Conservation (phyloP, 2,888 invertebrate species). For the Conomelus anceps region DNA sequence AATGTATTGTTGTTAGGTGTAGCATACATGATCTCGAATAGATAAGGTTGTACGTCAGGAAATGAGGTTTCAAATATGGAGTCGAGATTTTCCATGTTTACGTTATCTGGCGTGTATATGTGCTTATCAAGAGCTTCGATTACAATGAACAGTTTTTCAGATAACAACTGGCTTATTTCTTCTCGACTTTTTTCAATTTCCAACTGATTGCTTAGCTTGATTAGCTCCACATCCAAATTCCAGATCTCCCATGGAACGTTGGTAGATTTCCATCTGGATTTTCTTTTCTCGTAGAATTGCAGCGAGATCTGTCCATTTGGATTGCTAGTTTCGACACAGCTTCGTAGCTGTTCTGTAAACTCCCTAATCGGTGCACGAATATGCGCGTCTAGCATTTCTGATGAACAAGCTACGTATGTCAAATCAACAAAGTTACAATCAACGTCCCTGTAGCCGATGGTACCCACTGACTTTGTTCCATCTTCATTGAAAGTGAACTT, state of each 20-base stretch:
- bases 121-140: constrained; percentile 7
- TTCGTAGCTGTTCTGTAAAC: constrained; percentile 18
- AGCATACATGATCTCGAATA: constrained; percentile 6
- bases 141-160: constrained; percentile 12
- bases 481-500: constrained; percentile 16
- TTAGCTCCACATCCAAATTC: constrained; percentile 16
- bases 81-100: constrained; percentile 10
- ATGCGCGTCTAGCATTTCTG: not conserved
- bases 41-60: constrained; percentile 13
- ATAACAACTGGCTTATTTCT: constrained; percentile 16
- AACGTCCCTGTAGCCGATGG: constrained; percentile 17
- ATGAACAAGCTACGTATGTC: constrained; percentile 19
- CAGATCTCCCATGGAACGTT: constrained; percentile 21
- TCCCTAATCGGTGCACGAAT: constrained; percentile 4
- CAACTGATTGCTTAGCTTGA: constrained; percentile 6
- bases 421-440: constrained; percentile 21
- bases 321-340: not conserved
- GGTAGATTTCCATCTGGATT: constrained; percentile 5
- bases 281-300: constrained; percentile 14
- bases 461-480: constrained; percentile 14
- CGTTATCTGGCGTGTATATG: constrained; percentile 14
- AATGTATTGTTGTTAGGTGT: not conserved
- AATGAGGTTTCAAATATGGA: constrained; percentile 13
- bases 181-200: constrained; percentile 9
- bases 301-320: constrained; percentile 17